Percentiles rank a stretch among this genome's conserved stretches.
Conservation (phyloP, 2,888 invertebrate genomes). For the Celastrina argiolus region DNA sequence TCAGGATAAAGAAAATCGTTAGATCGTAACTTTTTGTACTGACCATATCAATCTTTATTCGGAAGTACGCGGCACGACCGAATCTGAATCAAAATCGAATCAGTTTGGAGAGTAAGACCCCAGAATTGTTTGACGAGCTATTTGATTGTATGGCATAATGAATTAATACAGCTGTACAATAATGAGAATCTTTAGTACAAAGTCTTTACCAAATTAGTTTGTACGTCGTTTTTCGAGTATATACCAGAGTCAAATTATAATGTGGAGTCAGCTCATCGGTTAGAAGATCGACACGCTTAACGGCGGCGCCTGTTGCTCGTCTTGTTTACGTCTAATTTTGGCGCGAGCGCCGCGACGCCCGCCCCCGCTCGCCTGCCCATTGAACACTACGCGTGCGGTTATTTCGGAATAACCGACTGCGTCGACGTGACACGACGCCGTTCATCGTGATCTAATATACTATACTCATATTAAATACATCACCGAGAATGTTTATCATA, state of each 20-base stretch:
- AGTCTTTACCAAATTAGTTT: neutral
- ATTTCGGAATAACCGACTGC: slow-evolving; percentile 56
- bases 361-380: slow-evolving; percentile 63
- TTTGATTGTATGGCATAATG: no score
- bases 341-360: slow-evolving; percentile 72
- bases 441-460: slow-evolving; percentile 29
- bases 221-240: neutral
- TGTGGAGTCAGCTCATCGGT: slow-evolving; percentile 14
- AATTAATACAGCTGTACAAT: no score
- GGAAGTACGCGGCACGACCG: no score
- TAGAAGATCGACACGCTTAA: slow-evolving; percentile 32
- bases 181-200: neutral
- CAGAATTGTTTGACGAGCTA: no score
- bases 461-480: slow-evolving; percentile 18
- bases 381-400: slow-evolving; percentile 71
- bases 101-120: no score
- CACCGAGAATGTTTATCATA: slow-evolving; percentile 12
- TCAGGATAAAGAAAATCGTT: no score
- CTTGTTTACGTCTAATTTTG: slow-evolving; percentile 77
- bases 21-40: no score
- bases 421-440: slow-evolving; percentile 44
- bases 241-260: neutral
- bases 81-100: no score
- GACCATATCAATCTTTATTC: no score
- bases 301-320: slow-evolving; percentile 66